phyloP scores from a whole-genome alignment of 2,888 invertebrate genomes.

The Hipparchia semele region DNA sequence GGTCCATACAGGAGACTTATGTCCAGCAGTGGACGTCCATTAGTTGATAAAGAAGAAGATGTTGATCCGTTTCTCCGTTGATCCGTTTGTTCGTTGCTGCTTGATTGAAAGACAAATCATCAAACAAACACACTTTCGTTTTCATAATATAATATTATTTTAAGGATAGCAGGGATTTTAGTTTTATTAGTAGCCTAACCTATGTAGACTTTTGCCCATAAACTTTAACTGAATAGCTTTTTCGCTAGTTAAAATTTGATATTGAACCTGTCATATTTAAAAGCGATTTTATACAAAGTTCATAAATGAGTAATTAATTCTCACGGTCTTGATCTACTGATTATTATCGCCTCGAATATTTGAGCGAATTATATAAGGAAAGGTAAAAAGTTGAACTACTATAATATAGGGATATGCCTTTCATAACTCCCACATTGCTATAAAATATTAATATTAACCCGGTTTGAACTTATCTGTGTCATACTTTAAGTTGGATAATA shows the following conservation, averaged over 20 bases:
- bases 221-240: too few species aligned
- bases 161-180: too few species aligned
- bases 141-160: too few species aligned
- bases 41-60: too few species aligned
- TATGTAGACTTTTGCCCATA: too few species aligned
- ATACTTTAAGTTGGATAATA: conserved; percentile 13
- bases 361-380: conserved; percentile 28
- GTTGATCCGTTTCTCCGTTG: too few species aligned
- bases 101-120: too few species aligned
- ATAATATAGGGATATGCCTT: conserved; percentile 24
- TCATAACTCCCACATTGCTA: conserved; percentile 28
- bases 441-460: conserved; percentile 17
- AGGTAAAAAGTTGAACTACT: conserved; percentile 19
- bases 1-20: too few species aligned
- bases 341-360: conserved; percentile 23
- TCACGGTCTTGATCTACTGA: conserved; percentile 25
- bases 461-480: conserved; percentile 26
- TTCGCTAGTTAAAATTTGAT: not conserved
- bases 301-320: conserved; percentile 17
- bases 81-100: too few species aligned
- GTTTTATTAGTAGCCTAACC: too few species aligned
- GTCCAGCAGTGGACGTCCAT: too few species aligned
- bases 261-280: conserved; percentile 3
- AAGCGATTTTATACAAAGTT: conserved; percentile 4
- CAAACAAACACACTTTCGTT: too few species aligned